A percentile compares a stretch with the other conserved stretches of the same genome.
These are phyloP conservation scores for Cyanoderma ruficeps DNA, from an alignment of 2,113 vertebrate species.

Conservation along the genomic window DNA sequence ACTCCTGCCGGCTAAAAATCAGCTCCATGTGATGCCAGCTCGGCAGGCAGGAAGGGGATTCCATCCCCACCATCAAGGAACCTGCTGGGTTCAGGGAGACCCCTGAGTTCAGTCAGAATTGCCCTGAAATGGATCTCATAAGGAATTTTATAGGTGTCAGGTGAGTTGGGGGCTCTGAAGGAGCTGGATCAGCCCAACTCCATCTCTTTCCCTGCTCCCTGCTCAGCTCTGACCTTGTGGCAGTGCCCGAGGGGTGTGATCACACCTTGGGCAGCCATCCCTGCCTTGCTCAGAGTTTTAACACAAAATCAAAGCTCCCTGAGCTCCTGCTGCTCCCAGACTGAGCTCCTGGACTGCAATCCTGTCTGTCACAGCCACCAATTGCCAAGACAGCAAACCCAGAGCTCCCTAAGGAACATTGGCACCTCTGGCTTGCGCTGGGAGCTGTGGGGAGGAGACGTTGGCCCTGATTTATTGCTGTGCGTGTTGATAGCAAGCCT, in stretches of 20 bases:
- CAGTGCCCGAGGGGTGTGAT: background rate
- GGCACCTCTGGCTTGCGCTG: background rate
- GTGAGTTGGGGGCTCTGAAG: background rate
- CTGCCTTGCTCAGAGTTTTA: background rate
- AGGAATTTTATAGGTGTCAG: background rate
- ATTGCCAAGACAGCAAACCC: background rate
- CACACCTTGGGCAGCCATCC: background rate
- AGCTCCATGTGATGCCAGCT: background rate
- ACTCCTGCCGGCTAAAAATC: background rate
- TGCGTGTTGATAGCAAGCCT: background rate
- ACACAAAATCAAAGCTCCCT: background rate
- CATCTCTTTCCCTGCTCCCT: background rate
- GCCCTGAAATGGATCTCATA: background rate
- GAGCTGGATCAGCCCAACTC: rapidly evolving
- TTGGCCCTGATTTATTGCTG: slow-evolving; percentile 14
- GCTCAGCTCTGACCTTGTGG: background rate
- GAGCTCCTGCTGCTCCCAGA: background rate
- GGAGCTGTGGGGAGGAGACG: background rate
- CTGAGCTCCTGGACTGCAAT: background rate
- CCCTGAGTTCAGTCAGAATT: background rate
- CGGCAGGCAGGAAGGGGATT: background rate
- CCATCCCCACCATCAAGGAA: background rate
- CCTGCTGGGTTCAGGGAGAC: background rate
- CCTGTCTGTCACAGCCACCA: background rate
- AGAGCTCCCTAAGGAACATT: background rate